Conservation (phyloP, 1,140 invertebrate genomes). For the Anastrepha ludens region DNA sequence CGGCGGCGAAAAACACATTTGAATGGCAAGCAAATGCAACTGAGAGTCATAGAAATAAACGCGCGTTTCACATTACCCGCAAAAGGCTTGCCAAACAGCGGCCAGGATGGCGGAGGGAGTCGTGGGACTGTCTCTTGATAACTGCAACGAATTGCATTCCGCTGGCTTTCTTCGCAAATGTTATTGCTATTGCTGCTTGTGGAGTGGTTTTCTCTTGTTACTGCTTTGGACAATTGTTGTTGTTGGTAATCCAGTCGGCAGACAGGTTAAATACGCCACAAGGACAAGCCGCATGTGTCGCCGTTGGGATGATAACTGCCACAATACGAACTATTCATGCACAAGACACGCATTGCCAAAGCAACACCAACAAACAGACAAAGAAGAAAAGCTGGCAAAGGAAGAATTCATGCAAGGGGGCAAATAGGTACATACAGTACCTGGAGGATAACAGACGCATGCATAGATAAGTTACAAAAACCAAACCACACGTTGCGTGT, state of each 20-base stretch:
- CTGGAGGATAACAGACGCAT: background rate
- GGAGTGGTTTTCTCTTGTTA: background rate
- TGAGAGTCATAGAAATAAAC: background rate
- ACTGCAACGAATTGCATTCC: constrained; percentile 55
- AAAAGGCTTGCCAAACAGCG: background rate
- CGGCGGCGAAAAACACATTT: background rate
- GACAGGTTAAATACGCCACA: constrained; percentile 73
- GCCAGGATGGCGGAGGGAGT: background rate
- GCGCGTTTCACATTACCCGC: constrained; percentile 38
- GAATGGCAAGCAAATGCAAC: constrained; percentile 38
- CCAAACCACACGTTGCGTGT: background rate
- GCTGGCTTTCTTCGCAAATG: constrained; percentile 57
- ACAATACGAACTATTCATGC: background rate
- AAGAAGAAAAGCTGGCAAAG: background rate
- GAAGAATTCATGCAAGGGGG: background rate
- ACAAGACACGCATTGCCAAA: background rate
- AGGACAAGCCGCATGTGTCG: constrained; percentile 64
- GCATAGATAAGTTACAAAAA: background rate
- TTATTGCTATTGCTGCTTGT: background rate
- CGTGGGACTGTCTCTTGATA: constrained; percentile 3
- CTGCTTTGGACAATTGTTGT: constrained; percentile 9
- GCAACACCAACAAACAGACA: constrained; percentile 14
- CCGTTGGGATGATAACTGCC: constrained; percentile 35
- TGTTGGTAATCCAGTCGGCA: constrained; percentile 71
- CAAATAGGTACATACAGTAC: background rate